Base-by-base conservation (phyloP, 2,888 invertebrate genomes). In the Caenorhabditis macrosperma region DNA sequence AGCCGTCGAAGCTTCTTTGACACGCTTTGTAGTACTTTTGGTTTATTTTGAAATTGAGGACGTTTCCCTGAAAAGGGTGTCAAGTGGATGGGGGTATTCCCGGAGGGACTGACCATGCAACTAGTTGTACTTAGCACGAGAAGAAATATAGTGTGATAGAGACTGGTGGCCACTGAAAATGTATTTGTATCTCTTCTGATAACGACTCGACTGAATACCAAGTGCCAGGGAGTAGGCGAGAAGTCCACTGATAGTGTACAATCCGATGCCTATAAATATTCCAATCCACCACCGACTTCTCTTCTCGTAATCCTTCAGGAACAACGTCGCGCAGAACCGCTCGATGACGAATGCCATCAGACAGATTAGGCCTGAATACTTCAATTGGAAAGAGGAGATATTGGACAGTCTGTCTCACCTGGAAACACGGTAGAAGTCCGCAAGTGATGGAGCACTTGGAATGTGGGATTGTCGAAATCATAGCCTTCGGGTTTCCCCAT, bases 271-370 rank as follows among this genome's bases (percentile, higher is more conserved):
- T 17, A 77, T 61, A 17, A 28, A 38, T 15, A 63, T 68, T 1
- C 68, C 76, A 41, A 77, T 68, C 76, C 76, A 77, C 22, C 57
- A 57, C 9, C 76, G 26, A 15, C 26, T 50, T 3, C 30, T 61
- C 26, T 33, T 55, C 35, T 77, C 76, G 26, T 77, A 77, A 41
- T 77, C 76, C 22, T 63, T 68, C 17, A 68, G 33, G 10, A 28
- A 57, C 4, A 35, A 41, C 30, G 76, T 77, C 24, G 76, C 76
- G 41, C 55, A 77, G 30, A 68, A 77, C 24, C 76, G 10, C 46
- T 77, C 76, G 6, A 77, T 77, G 0, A 77, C 76, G 12, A 77
- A 77, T 7, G 68, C 76, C n/a, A 50, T 54, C 28, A 77, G 33
- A 26, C 76, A 77, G 22, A 69, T 68, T 5, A 68, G 57, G 17